Evolutionary conservation across 1,140 invertebrate genomes (phyloP), one percentile per base, ranked within the genome.

Genomic region (Scaptomyza graminum): DNA sequence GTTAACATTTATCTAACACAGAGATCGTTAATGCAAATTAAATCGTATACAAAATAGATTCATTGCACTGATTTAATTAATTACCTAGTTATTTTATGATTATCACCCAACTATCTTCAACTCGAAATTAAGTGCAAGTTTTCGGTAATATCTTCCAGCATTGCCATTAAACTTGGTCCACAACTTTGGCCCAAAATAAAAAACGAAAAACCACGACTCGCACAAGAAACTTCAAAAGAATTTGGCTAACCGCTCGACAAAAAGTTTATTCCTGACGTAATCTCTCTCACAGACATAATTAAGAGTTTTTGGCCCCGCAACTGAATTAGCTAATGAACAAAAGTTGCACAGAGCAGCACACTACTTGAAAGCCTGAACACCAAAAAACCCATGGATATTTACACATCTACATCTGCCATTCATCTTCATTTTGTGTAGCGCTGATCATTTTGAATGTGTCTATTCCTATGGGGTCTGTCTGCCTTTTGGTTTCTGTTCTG

Each of bases 271-370:
- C 51, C 37, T n/a, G 9, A 6, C 4, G 22, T 3, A 25, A n/a
- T 22, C 22, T 1, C 22, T 1, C 13, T 25, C 18, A 44, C 34
- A 65, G 39, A 49, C 44, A 81, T 79, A 81, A 84, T 87, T 87
- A 81, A 84, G 81, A 77, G 63, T 77, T 77, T 56, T 25, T 15
- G 68, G 47, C n/a, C 61, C 47, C 39, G 22, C 59, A 55, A 70
- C 61, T 51, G 52, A 76, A 78, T 81, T 78, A 70, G 82, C 81
- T 81, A 81, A 85, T 87, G 77, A 84, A 87, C 77, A 74, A 72
- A 77, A 81, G 72, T 76, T 67, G 49, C 62, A 74, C 81, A 60
- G 41, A 50, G 18, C 39, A 50, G 18, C 39, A 25, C 67, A 39
- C 57, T 73, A 87, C 77, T 85, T 85, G 69, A 85, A 87, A 85